Conservation (phyloP, 1,140 invertebrate species). For the Diorhabda elongata region DNA sequence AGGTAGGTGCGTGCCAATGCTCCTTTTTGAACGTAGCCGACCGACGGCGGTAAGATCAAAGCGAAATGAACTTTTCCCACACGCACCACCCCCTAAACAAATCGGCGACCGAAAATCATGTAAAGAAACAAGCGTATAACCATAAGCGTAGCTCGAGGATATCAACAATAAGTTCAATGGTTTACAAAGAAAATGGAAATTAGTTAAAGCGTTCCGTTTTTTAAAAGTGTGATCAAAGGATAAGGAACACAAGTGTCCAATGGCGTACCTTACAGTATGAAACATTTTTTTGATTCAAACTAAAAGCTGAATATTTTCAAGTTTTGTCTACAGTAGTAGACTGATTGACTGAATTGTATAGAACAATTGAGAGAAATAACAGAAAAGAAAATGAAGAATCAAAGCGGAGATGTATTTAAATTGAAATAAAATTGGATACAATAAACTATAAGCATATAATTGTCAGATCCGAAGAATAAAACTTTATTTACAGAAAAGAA, state of each 20-base stretch:
- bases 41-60: constrained; percentile 13
- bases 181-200: background rate
- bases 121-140: constrained; percentile 9
- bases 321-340: no score
- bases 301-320: background rate
- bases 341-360: no score
- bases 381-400: no score
- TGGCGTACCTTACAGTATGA: background rate
- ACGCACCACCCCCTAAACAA: constrained; percentile 5
- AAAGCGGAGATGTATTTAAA: no score
- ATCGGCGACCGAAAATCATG: constrained; percentile 3
- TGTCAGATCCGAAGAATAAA: no score
- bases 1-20: constrained; percentile 13
- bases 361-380: no score
- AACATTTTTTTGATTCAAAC: background rate
- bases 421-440: no score
- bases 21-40: constrained; percentile 8
- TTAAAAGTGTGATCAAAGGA: background rate
- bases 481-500: no score
- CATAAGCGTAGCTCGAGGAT: constrained; percentile 1
- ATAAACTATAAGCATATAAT: no score
- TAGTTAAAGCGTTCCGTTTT: background rate
- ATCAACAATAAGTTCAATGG: background rate
- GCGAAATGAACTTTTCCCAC: constrained; percentile 5
- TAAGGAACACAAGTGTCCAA: background rate